Evolutionary conservation across 2,797 vertebrate genomes (phyloP).

Genomic region (Squalus acanthias): DNA sequence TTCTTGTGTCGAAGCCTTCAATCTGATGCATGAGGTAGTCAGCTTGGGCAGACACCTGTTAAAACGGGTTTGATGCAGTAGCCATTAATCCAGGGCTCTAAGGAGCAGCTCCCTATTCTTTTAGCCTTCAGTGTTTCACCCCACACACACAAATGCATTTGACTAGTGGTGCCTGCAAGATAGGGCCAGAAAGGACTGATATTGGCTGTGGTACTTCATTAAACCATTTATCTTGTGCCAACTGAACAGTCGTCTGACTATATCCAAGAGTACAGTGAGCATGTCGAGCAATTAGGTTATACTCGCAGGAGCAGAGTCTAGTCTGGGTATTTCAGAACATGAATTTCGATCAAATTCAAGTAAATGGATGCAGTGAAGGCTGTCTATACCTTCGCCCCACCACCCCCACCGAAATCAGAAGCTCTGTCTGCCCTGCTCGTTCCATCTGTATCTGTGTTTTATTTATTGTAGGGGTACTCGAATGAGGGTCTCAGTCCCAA

Average conservation of each 20-base stretch:
- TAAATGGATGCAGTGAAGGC: background rate
- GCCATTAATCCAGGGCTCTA: background rate
- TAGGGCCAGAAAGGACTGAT: background rate
- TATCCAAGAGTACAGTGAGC: background rate
- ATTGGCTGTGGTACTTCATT: background rate
- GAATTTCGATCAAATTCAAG: background rate
- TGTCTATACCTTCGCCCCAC: background rate
- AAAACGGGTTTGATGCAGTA: background rate
- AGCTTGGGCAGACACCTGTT: constrained; percentile 7
- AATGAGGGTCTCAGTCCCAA: background rate
- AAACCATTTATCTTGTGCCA: background rate
- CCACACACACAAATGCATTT: background rate
- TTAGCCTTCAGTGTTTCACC: background rate
- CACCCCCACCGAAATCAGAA: background rate
- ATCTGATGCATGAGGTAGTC: constrained; percentile 40
- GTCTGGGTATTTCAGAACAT: background rate
- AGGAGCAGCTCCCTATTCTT: background rate
- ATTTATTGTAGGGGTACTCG: background rate
- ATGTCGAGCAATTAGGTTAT: background rate
- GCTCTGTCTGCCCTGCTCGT: background rate
- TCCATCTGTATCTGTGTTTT: background rate
- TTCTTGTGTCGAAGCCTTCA: constrained; percentile 41
- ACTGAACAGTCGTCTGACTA: background rate
- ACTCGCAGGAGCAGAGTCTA: background rate
- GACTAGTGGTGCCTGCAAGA: constrained; percentile 1